phyloP scores from a whole-genome alignment of 2,797 vertebrate genomes.

The Syndactyla subalaris region DNA sequence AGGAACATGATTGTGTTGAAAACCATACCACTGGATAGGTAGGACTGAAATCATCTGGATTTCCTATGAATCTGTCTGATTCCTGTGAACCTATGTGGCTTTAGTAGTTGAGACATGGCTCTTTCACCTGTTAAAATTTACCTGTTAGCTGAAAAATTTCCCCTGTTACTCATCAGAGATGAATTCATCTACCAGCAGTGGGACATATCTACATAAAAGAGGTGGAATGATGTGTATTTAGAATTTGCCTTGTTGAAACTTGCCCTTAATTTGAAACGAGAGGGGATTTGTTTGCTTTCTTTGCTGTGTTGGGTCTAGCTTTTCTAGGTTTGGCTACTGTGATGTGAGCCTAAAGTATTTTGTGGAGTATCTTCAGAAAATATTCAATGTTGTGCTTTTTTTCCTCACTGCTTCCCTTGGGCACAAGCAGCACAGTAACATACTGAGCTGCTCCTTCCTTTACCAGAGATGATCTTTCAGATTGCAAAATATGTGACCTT shows the following conservation, averaged over 20 bases:
- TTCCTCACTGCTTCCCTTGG: not conserved
- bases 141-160: not conserved
- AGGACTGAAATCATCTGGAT: not conserved
- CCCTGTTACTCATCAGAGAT: not conserved
- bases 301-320: not conserved
- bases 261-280: not conserved
- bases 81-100: not conserved
- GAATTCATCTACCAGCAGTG: not conserved
- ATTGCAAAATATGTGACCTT: constrained; percentile 47
- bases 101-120: not conserved
- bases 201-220: not conserved
- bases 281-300: not conserved
- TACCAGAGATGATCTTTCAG: not conserved
- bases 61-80: not conserved
- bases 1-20: not conserved
- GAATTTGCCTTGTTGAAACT: not conserved
- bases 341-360: not conserved
- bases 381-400: not conserved
- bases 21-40: not conserved
- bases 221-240: not conserved
- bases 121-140: not conserved
- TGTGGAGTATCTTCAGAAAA: not conserved
- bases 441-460: not conserved
- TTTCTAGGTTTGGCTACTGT: not conserved
- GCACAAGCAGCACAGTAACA: not conserved